A percentile compares a stretch with the other conserved stretches of the same genome.
These are phyloP conservation scores for Tenebrio molitor DNA, from an alignment of 1,140 invertebrate species.

Conservation along the genomic window DNA sequence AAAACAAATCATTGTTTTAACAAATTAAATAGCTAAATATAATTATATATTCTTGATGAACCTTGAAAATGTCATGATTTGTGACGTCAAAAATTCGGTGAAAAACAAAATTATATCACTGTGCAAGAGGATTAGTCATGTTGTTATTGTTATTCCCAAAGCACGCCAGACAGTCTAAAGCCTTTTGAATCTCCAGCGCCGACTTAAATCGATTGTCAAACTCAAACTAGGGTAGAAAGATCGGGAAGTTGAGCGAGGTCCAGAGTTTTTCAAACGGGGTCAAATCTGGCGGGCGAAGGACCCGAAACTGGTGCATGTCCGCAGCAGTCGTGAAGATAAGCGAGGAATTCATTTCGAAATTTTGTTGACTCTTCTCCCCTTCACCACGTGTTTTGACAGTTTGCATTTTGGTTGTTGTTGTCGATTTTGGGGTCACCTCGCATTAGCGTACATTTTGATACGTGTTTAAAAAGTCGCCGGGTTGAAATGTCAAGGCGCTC, in stretches of 20 bases:
- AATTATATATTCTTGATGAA: too few relatives aligned
- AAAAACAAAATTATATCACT: not conserved
- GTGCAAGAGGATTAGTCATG: not conserved
- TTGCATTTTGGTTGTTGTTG: too few relatives aligned
- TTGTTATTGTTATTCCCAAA: too few relatives aligned
- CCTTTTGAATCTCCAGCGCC: too few relatives aligned
- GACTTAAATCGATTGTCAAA: not conserved
- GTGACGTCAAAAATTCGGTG: not conserved
- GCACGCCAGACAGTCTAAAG: too few relatives aligned
- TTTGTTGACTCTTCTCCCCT: not conserved
- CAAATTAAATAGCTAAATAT: too few relatives aligned
- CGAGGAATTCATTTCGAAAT: not conserved
- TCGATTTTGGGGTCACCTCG: not conserved
- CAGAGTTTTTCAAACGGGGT: conserved; percentile 7
- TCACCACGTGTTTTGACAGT: not conserved
- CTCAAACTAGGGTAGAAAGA: not conserved
- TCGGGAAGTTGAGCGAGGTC: not conserved
- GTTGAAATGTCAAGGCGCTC: conserved; percentile 23
- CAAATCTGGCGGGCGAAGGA: not conserved
- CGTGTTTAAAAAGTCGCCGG: not conserved
- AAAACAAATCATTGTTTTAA: too few relatives aligned
- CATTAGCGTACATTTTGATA: too few relatives aligned
- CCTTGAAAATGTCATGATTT: conserved; percentile 4
- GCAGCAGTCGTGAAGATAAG: too few relatives aligned
- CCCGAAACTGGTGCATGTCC: too few relatives aligned